A percentile compares a stretch with the other conserved stretches of the same genome.
phyloP scores from a whole-genome alignment of 1,140 invertebrate genomes.

The Drosophila bipectinata region DNA sequence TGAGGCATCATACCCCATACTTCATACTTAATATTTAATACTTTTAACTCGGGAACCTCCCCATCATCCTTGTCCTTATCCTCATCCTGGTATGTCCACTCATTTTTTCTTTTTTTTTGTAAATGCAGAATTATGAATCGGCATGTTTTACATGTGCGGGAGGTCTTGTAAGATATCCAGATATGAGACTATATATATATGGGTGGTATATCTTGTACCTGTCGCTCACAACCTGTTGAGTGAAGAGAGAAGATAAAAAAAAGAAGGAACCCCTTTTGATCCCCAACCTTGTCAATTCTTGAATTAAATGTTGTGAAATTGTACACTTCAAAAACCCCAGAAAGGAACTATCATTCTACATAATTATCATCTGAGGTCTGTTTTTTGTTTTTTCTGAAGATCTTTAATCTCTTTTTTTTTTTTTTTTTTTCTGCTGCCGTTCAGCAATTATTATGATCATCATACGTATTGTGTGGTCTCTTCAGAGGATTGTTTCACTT shows the following conservation, averaged over 20 bases:
- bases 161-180: slow-evolving; percentile 69
- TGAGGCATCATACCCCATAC: slow-evolving; percentile 37
- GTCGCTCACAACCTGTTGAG: slow-evolving; percentile 70
- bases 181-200: background rate
- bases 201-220: slow-evolving; percentile 49
- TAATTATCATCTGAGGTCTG: slow-evolving; percentile 66
- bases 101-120: slow-evolving; percentile 18
- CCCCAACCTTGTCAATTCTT: slow-evolving; percentile 59
- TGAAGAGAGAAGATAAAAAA: background rate
- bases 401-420: slow-evolving; percentile 5
- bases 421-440: slow-evolving; percentile 4
- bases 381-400: slow-evolving; percentile 23
- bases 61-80: background rate
- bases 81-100: slow-evolving; percentile 28
- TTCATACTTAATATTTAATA: background rate
- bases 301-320: slow-evolving; percentile 83
- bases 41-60: background rate
- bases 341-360: slow-evolving; percentile 81
- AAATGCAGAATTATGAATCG: slow-evolving; percentile 82
- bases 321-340: slow-evolving; percentile 73
- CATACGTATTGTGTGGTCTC: slow-evolving; percentile 31
- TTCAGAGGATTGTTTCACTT: background rate
- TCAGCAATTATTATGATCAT: slow-evolving; percentile 31
- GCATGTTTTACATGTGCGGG: slow-evolving; percentile 83
- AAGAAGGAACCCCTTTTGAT: background rate